Evolutionary conservation across 2,888 invertebrate genomes (phyloP).

Genomic region (Ecdyonurus torrentis): DNA sequence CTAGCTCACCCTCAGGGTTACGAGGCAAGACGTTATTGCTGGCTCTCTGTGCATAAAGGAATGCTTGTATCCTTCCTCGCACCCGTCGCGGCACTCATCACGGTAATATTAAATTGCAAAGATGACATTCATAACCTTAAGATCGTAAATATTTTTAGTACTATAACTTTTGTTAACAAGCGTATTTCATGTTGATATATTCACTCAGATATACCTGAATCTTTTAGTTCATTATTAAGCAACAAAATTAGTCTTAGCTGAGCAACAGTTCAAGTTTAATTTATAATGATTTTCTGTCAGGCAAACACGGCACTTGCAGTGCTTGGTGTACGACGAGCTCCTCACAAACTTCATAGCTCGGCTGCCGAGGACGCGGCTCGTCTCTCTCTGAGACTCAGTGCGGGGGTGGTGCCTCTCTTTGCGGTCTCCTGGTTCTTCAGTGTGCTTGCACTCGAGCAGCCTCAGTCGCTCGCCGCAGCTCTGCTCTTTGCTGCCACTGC

Average conservation of each 20-base stretch:
- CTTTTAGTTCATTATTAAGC: not conserved
- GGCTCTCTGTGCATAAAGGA: slow-evolving; percentile 59
- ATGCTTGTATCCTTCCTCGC: slow-evolving; percentile 62
- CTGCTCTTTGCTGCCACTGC: not conserved
- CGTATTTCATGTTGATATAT: not conserved
- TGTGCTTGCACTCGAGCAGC: slow-evolving; percentile 52
- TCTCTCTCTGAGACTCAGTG: slow-evolving; percentile 43
- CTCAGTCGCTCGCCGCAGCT: slow-evolving; percentile 22
- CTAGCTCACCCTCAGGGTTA: slow-evolving; percentile 50
- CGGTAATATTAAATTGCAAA: no score
- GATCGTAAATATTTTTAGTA: no score
- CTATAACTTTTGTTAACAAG: no score
- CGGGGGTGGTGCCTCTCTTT: slow-evolving; percentile 51
- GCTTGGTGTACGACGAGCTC: slow-evolving; percentile 19
- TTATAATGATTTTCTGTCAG: slow-evolving; percentile 16
- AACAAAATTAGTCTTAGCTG: not conserved
- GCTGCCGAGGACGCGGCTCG: slow-evolving; percentile 16
- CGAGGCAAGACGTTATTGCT: slow-evolving; percentile 55
- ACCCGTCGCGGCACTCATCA: slow-evolving; percentile 47
- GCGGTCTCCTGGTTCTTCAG: slow-evolving; percentile 59
- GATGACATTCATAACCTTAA: no score
- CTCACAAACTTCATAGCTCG: slow-evolving; percentile 7
- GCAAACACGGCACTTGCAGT: slow-evolving; percentile 24
- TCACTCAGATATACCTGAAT: not conserved
- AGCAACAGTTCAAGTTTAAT: not conserved